These are phyloP conservation scores for Drosophila navojoa DNA, from an alignment of 1,140 invertebrate species.

Conservation along the genomic window DNA sequence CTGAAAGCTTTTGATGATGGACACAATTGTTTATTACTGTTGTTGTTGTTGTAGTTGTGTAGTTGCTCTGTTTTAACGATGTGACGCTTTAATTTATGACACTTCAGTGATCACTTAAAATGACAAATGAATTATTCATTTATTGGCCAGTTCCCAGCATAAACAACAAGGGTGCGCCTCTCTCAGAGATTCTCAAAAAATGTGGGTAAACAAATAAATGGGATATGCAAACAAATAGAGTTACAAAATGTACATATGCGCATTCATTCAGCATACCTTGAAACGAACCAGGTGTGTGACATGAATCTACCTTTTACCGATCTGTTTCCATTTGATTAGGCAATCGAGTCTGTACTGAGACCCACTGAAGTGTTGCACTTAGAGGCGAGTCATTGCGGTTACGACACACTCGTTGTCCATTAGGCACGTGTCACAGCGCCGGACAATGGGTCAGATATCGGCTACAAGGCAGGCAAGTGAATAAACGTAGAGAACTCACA, in stretches of 20 bases:
- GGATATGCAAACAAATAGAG: background rate
- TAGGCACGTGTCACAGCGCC: slow-evolving; percentile 38
- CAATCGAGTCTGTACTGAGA: slow-evolving; percentile 12
- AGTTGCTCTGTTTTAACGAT: background rate
- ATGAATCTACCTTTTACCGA: slow-evolving; percentile 10
- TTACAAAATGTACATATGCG: too few species aligned
- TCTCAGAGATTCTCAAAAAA: slow-evolving; percentile 10
- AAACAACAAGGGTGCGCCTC: background rate
- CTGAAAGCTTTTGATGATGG: slow-evolving; percentile 17
- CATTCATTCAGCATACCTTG: too few species aligned
- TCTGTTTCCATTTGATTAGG: slow-evolving; percentile 28
- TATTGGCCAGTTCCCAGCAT: background rate
- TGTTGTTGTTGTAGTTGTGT: background rate
- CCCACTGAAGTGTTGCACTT: slow-evolving; percentile 8
- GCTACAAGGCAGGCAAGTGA: slow-evolving; percentile 1
- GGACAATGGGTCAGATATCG: slow-evolving; percentile 6
- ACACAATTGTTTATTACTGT: slow-evolving; percentile 34
- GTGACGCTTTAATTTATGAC: slow-evolving; percentile 34
- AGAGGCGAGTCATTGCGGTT: slow-evolving; percentile 27
- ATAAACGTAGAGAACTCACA: slow-evolving; percentile 1
- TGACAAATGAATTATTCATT: slow-evolving; percentile 15
- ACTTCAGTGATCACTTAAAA: slow-evolving; percentile 27
- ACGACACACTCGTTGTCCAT: slow-evolving; percentile 20
- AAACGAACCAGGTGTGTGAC: background rate
- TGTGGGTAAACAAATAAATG: background rate